Conservation (phyloP, 2,797 vertebrate species). For the Sphenodon punctatus region DNA sequence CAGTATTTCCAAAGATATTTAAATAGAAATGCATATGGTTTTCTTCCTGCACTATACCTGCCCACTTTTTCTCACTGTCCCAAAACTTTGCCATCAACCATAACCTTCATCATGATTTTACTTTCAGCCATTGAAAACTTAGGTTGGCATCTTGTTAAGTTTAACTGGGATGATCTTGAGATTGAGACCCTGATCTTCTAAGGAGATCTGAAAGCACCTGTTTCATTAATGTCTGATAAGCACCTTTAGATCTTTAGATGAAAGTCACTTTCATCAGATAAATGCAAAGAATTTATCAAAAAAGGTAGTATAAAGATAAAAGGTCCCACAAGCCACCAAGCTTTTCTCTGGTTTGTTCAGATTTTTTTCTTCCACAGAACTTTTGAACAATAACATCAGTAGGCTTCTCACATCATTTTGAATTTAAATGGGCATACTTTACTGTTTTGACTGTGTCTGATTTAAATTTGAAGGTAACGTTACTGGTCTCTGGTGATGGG, state of each 20-base stretch:
- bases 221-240: conserved; percentile 49
- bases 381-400: neutral
- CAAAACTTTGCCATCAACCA: neutral
- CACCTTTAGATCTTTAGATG: conserved; percentile 26
- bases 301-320: neutral
- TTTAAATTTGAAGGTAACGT: too few relatives aligned
- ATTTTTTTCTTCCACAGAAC: neutral
- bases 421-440: too few relatives aligned
- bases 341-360: neutral
- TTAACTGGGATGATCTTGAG: neutral
- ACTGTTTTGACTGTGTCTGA: too few relatives aligned
- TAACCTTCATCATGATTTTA: neutral
- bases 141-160: neutral
- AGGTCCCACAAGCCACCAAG: neutral
- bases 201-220: conserved; percentile 2
- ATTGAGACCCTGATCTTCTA: conserved; percentile 9
- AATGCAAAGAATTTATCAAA: neutral
- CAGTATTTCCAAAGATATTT: neutral
- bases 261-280: conserved; percentile 17
- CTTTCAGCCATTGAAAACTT: neutral
- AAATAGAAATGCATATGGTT: neutral
- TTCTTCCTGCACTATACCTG: neutral
- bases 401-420: neutral
- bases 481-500: too few relatives aligned
- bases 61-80: neutral